Evolutionary conservation across 2,888 invertebrate genomes (phyloP), one percentile per base, ranked within the genome.

Genomic region (Tetragonisca angustula): DNA sequence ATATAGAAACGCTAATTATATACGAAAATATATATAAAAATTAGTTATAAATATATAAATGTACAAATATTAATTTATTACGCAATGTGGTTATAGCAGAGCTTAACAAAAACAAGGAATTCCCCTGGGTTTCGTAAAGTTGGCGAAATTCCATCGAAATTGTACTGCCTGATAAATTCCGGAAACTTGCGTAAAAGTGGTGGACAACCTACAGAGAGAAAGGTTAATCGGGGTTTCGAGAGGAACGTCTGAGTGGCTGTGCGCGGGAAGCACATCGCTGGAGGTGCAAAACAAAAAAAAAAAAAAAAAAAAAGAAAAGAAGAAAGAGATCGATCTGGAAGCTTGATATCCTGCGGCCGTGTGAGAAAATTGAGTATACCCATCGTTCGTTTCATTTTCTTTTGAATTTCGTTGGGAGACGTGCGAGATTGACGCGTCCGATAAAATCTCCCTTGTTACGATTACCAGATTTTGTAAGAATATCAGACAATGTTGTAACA

Each of bases 281-380:
- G 70, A 79, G 74, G 78, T 86, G 88, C 79, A 64, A 32, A 32
- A 80, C 79, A 88, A 76, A 17, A 21, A 62, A 75, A 84, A 75
- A 27, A 13, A 76, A 80, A 88, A 76, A 17, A 32, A 62, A 75
- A 83, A 74, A 27, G 2, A 27, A 27, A 59, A 9, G 1, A 43
- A 32, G 32, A 32, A 32, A 59, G 68, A 84, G 32, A 72, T 88
- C 75, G 72, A 81, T 74, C 24, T 62, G 69, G 59, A 50, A 69
- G 56, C 75, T 76, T 84, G 78, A 81, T 82, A 65, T 82, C 75
- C 62, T 65, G 52, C 24, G 67, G 36, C n/a, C 43, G 43, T n/a
- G 24, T 19, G 65, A 59, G n/a, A 19, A 79, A 67, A 61, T 43
- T n/a, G n/a, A 32, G n/a, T 76, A 68, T 79, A 17, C n/a, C 17